Percentiles rank a stretch among this genome's conserved stretches.
These are phyloP conservation scores for Phyllotreta striolata DNA, from an alignment of 2,888 invertebrate genomes.

Conservation along the genomic window DNA sequence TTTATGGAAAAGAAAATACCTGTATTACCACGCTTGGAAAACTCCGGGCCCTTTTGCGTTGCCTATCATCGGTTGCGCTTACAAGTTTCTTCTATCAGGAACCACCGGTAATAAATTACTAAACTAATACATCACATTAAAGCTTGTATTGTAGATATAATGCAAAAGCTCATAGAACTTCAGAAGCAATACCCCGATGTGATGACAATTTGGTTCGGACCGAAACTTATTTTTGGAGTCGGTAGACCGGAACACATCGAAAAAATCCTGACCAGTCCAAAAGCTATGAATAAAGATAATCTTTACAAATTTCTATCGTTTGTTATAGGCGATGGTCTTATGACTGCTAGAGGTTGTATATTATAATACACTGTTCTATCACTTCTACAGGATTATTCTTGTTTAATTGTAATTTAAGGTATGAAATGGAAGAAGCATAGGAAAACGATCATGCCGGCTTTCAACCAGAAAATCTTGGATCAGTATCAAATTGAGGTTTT, in stretches of 20 bases:
- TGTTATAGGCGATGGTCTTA: constrained; percentile 21
- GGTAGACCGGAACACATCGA: constrained; percentile 26
- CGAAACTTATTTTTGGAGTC: constrained; percentile 13
- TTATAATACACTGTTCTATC: not conserved
- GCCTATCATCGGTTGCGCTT: constrained; percentile 32
- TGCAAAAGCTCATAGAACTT: constrained; percentile 14
- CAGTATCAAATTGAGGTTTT: constrained; percentile 62
- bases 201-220: constrained; percentile 21
- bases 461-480: constrained; percentile 70
- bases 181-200: constrained; percentile 25
- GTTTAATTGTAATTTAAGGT: constrained; percentile 55
- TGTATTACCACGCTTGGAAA: constrained; percentile 65
- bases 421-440: constrained; percentile 68
- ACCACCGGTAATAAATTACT: constrained; percentile 19
- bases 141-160: constrained; percentile 20
- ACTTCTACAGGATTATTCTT: not conserved
- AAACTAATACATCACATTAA: constrained; percentile 1
- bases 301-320: constrained; percentile 20
- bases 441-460: constrained; percentile 69
- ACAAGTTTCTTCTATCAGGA: constrained; percentile 20
- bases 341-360: constrained; percentile 25
- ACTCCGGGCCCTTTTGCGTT: constrained; percentile 36
- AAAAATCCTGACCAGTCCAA: constrained; percentile 28
- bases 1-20: constrained; percentile 60
- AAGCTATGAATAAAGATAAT: constrained; percentile 25